Conservation (phyloP, 2,797 vertebrate genomes). For the Botia almorhae region DNA sequence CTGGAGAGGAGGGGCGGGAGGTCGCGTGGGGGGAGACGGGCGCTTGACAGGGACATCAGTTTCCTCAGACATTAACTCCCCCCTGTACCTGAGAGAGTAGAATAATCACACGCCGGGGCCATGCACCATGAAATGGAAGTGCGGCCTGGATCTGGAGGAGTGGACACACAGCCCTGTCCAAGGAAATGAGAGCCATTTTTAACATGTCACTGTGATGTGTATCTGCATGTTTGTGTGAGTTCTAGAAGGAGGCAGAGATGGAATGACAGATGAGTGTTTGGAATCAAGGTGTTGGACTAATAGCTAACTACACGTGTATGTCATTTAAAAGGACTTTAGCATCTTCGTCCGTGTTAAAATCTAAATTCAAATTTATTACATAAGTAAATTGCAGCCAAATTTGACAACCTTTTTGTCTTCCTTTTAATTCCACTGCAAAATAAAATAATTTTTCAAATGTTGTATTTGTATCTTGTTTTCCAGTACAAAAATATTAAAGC, state of each 20-base stretch:
- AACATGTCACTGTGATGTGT: slow-evolving; percentile 39
- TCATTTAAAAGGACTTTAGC: background rate
- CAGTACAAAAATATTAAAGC: too few species aligned
- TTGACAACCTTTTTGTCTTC: too few species aligned
- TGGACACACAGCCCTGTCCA: slow-evolving; percentile 81
- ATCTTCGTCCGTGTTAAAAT: background rate
- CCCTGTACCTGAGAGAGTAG: slow-evolving; percentile 86
- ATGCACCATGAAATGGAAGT: slow-evolving; percentile 90
- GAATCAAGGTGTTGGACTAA: background rate
- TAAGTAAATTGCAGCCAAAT: too few species aligned
- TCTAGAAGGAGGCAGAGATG: background rate
- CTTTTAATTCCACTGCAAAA: too few species aligned
- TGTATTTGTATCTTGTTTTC: too few species aligned
- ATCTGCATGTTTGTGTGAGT: slow-evolving; percentile 32
- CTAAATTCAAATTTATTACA: too few species aligned
- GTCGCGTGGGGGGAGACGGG: slow-evolving; percentile 71
- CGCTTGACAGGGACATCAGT: slow-evolving; percentile 91
- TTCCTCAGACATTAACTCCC: slow-evolving; percentile 88
- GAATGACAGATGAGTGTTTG: background rate
- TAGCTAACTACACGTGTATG: slow-evolving; percentile 25
- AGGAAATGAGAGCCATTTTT: slow-evolving; percentile 88
- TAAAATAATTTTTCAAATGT: too few species aligned
- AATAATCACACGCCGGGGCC: slow-evolving; percentile 84
- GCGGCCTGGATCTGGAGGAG: slow-evolving; percentile 82
- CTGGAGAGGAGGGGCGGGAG: slow-evolving; percentile 44